Conservation (phyloP, 2,797 vertebrate genomes). For the Tragopan temminckii region DNA sequence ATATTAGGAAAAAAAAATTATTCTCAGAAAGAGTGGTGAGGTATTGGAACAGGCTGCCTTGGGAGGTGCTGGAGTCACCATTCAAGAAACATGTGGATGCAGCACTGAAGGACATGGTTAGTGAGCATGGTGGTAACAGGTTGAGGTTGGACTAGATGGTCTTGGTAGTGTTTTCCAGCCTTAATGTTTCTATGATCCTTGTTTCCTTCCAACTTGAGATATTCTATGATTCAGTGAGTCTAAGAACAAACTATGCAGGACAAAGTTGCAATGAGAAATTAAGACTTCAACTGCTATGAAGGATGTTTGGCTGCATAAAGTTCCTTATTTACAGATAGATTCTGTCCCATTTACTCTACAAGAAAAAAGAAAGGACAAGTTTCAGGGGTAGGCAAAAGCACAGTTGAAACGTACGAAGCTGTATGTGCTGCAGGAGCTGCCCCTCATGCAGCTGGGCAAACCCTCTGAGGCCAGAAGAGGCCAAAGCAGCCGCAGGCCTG, state of each 20-base stretch:
- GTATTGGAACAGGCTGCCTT: no score
- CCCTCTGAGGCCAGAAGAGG: neutral
- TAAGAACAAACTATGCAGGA: neutral
- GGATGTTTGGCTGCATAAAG: neutral
- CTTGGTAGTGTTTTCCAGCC: no score
- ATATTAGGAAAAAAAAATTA: no score
- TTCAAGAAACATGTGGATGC: no score
- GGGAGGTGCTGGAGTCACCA: no score
- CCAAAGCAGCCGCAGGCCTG: neutral
- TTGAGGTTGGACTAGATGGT: no score
- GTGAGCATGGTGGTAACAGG: no score
- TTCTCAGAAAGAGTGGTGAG: no score
- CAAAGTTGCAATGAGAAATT: rapidly evolving
- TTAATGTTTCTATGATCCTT: neutral
- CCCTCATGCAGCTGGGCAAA: neutral
- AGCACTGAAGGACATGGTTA: no score
- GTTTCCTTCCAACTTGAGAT: no score
- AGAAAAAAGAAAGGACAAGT: rapidly evolving
- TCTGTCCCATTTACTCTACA: rapidly evolving
- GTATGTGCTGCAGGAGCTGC: neutral
- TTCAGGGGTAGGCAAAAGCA: neutral
- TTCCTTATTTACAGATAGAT: rapidly evolving
- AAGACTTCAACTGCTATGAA: rapidly evolving
- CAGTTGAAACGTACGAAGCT: neutral
- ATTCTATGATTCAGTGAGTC: no score